Percentiles rank a stretch among this genome's conserved stretches.
phyloP scores from a whole-genome alignment of 2,888 invertebrate genomes.

The Abrostola triplasia region DNA sequence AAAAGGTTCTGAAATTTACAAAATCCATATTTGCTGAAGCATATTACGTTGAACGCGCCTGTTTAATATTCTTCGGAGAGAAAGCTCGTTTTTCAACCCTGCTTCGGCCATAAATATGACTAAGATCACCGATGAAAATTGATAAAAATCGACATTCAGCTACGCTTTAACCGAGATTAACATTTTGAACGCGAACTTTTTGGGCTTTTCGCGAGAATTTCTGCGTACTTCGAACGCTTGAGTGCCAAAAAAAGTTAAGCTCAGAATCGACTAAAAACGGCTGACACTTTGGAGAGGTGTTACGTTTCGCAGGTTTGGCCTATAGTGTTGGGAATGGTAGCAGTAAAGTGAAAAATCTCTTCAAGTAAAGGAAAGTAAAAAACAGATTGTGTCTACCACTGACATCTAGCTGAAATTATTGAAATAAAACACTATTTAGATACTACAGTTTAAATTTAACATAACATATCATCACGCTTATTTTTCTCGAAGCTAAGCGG shows the following conservation, averaged over 20 bases:
- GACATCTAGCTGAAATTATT: too few species aligned
- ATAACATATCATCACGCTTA: too few species aligned
- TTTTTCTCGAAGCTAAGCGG: too few species aligned
- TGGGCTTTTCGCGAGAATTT: conserved; percentile 27
- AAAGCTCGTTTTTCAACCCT: conserved; percentile 51
- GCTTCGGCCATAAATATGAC: conserved; percentile 53
- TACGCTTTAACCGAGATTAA: conserved; percentile 50
- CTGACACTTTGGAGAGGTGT: conserved; percentile 24
- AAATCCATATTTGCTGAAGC: conserved; percentile 46
- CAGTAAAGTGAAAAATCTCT: too few species aligned
- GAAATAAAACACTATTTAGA: too few species aligned
- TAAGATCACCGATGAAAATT: conserved; percentile 55
- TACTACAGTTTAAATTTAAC: too few species aligned
- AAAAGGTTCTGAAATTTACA: conserved; percentile 32
- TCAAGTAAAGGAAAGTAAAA: too few species aligned
- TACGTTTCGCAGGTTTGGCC: too few species aligned
- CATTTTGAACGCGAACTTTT: conserved; percentile 42
- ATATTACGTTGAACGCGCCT: conserved; percentile 33
- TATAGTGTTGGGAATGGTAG: too few species aligned
- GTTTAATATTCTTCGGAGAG: conserved; percentile 51
- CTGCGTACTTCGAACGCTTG: conserved; percentile 25
- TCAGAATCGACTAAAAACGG: conserved; percentile 20
- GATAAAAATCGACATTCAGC: conserved; percentile 57
- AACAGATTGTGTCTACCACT: too few species aligned
- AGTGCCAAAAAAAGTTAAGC: conserved; percentile 38